These are phyloP conservation scores for Cantharis nigra DNA, from an alignment of 2,888 invertebrate genomes.

Conservation along the genomic window DNA sequence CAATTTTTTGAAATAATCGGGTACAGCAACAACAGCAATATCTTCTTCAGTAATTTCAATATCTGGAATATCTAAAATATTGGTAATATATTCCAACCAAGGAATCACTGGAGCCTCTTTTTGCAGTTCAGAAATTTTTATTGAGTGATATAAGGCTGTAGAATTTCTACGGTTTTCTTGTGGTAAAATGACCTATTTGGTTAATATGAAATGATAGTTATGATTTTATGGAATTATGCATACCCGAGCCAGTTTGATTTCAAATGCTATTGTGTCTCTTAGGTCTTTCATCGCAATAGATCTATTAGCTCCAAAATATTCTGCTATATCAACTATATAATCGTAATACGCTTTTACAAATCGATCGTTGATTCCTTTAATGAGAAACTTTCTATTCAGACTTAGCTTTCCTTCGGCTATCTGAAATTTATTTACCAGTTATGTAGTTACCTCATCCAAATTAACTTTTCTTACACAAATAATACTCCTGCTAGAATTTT, in stretches of 20 bases:
- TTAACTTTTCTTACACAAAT: conserved; percentile 74
- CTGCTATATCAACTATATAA: conserved; percentile 40
- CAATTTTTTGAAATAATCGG: conserved; percentile 75
- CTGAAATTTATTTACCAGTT: conserved; percentile 20
- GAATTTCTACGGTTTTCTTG: conserved; percentile 90
- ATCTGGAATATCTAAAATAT: conserved; percentile 67
- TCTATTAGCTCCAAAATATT: conserved; percentile 39
- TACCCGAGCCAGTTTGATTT: conserved; percentile 36
- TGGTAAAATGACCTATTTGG: conserved; percentile 61
- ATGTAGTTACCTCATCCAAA: background rate
- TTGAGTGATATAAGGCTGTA: conserved; percentile 86
- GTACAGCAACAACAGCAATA: conserved; percentile 82
- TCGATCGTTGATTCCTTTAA: conserved; percentile 31
- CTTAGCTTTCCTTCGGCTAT: conserved; percentile 35
- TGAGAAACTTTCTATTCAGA: conserved; percentile 34
- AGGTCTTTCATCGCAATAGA: conserved; percentile 36
- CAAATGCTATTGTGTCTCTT: conserved; percentile 37
- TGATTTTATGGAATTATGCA: conserved; percentile 45
- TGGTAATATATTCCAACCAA: conserved; percentile 85
- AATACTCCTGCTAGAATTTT: conserved; percentile 81
- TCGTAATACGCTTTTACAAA: conserved; percentile 37
- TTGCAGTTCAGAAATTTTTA: conserved; percentile 78
- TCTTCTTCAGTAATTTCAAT: conserved; percentile 70
- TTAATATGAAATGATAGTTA: conserved; percentile 67
- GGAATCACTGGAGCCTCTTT: conserved; percentile 74